Base-by-base conservation (phyloP, 2,113 vertebrate species). In the Lampris megalopsis region DNA sequence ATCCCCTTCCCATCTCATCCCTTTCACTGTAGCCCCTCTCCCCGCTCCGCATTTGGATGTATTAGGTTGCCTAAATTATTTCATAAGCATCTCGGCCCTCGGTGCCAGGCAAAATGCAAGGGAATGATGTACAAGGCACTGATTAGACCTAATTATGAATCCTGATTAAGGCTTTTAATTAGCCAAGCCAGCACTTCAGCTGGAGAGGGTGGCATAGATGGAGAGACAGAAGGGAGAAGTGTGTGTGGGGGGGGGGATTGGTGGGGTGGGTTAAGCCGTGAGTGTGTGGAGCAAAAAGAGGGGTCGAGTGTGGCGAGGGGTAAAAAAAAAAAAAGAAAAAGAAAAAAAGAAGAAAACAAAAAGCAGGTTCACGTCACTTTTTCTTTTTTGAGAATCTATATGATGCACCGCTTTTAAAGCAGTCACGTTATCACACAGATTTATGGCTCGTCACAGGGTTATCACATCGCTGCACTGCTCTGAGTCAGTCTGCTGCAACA, bases 81-180 rank as follows among this genome's bases (percentile, higher is more conserved):
- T 92, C 87, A 92, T 80, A 88, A 91, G 89, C 80, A 85, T 86
- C 90, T 86, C 88, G 80, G 92, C 86, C 92, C 68, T 86, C 79
- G 79, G 90, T 90, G 84, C 79, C 79, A 88, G 88, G 84, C 67
- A 85, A 80, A 91, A 92, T 87, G 88, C 88, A 85, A 82, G 81
- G 86, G 88, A 91, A 91, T 90, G 91, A 92, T 93, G 93, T 92
- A 94, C 92, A 91, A 90, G 92, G 81, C 89, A 57, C 91, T 94
- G 93, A 94, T 95, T 94, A 94, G 89, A 92, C 76, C 91, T 94
- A 93, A 94, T 95, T 94, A 93, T 82, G 89, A 92, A 90, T 92
- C 90, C 91, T 95, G 94, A 95, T 94, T 93, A 94, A 93, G 88
- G 91, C 84, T 92, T 94, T 94, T 95, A 95, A 95, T 94, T 94